These are phyloP conservation scores for Rhynchotus rufescens DNA, from an alignment of 2,797 vertebrate species.

Conservation along the genomic window DNA sequence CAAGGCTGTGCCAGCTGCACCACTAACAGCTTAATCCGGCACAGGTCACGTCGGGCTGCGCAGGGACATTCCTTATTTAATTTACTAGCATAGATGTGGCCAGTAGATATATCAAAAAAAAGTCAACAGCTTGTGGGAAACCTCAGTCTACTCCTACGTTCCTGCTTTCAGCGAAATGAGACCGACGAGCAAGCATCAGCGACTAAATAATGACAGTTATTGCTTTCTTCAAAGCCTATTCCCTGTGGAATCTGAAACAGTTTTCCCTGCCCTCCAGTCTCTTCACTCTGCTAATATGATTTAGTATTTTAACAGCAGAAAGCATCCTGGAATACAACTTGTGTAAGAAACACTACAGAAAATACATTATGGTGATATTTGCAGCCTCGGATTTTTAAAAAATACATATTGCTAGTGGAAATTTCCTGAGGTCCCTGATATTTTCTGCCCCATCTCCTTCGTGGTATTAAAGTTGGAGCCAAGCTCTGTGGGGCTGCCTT, in stretches of 20 bases:
- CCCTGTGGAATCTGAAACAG: background rate
- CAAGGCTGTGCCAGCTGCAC: background rate
- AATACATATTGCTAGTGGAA: background rate
- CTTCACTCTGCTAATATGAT: background rate
- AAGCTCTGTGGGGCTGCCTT: background rate
- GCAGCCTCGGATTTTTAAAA: background rate
- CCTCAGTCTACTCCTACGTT: background rate
- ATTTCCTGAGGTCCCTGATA: accelerated
- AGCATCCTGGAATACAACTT: background rate
- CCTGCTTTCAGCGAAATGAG: background rate
- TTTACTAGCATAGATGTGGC: background rate
- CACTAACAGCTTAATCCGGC: background rate
- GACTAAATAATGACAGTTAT: background rate
- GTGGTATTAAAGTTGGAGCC: background rate
- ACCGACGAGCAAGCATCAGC: background rate
- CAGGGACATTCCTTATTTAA: background rate
- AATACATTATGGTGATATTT: background rate
- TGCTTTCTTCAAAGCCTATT: background rate
- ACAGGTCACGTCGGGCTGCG: background rate
- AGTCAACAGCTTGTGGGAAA: background rate
- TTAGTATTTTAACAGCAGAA: background rate
- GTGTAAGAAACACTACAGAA: background rate
- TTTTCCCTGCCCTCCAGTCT: background rate
- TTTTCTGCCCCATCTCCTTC: background rate
- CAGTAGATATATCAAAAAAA: background rate